Evolutionary conservation across 2,888 invertebrate genomes (phyloP).

Genomic region (Crematogaster levior): DNA sequence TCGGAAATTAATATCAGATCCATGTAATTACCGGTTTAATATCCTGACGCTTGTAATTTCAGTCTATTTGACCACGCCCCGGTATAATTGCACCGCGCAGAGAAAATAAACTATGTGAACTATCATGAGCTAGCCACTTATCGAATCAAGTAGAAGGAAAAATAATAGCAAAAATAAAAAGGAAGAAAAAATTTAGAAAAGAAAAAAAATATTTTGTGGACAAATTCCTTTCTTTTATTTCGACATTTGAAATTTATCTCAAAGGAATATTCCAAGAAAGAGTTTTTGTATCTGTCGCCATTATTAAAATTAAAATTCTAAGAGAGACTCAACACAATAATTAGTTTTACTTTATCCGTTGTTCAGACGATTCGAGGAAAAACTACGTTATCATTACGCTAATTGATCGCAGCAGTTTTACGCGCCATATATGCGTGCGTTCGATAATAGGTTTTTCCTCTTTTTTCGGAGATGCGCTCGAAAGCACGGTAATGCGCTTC

Average conservation of each 20-base stretch:
- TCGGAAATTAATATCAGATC: conserved; percentile 44
- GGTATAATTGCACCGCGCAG: conserved; percentile 30
- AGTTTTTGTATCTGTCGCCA: background rate
- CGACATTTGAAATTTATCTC: background rate
- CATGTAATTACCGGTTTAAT: conserved; percentile 47
- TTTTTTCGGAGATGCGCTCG: conserved; percentile 25
- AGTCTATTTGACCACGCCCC: conserved; percentile 46
- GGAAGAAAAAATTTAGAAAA: background rate
- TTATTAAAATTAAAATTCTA: background rate
- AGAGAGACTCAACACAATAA: background rate
- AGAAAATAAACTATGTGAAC: conserved; percentile 13
- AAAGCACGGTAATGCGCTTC: background rate
- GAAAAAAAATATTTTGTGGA: background rate
- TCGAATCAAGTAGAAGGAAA: background rate
- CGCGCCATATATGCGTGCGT: background rate
- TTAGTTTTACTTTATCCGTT: background rate
- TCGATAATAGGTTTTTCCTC: background rate
- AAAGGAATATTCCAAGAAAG: background rate
- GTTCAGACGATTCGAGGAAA: background rate
- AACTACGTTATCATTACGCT: background rate
- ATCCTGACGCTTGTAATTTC: conserved; percentile 46
- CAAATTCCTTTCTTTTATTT: background rate
- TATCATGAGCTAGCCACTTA: background rate
- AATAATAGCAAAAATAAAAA: background rate
- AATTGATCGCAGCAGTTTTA: conserved; percentile 29